These are phyloP conservation scores for Peribatodes rhomboidaria DNA, from an alignment of 2,888 invertebrate genomes.

Conservation along the genomic window DNA sequence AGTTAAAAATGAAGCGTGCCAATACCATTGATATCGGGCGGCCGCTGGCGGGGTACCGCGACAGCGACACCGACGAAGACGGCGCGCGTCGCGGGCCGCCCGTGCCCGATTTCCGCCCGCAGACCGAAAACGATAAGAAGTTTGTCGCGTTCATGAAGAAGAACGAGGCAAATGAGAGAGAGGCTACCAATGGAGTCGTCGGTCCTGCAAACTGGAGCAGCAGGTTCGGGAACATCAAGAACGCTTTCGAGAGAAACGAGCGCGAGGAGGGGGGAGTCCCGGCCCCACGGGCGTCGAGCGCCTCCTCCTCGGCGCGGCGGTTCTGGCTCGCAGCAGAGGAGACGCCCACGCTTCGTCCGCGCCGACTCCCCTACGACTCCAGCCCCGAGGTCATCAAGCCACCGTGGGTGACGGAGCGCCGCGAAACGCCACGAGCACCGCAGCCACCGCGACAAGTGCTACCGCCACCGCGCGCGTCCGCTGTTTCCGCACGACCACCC, in stretches of 20 bases:
- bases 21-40: conserved; percentile 96
- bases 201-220: conserved; percentile 91
- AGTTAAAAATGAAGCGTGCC: conserved; percentile 93
- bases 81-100: conserved; percentile 58
- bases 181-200: conserved; percentile 45
- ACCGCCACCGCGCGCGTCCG: conserved; percentile 30
- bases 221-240: conserved; percentile 94
- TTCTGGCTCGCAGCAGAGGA: conserved; percentile 89
- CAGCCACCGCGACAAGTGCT: conserved; percentile 25
- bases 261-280: conserved; percentile 71
- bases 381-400: conserved; percentile 71
- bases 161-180: conserved; percentile 79
- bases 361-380: conserved; percentile 60
- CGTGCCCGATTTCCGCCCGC: conserved; percentile 91
- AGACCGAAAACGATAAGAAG: conserved; percentile 94
- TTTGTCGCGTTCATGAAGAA: conserved; percentile 94
- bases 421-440: conserved; percentile 55
- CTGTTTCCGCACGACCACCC: conserved; percentile 13
- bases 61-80: conserved; percentile 81
- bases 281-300: conserved; percentile 82
- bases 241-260: conserved; percentile 90
- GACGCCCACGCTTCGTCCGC: conserved; percentile 59
- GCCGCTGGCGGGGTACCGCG: conserved; percentile 85
- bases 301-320: conserved; percentile 83
- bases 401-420: conserved; percentile 78